Base-by-base conservation (phyloP, 2,113 vertebrate genomes). In the Typhlomys cinereus region DNA sequence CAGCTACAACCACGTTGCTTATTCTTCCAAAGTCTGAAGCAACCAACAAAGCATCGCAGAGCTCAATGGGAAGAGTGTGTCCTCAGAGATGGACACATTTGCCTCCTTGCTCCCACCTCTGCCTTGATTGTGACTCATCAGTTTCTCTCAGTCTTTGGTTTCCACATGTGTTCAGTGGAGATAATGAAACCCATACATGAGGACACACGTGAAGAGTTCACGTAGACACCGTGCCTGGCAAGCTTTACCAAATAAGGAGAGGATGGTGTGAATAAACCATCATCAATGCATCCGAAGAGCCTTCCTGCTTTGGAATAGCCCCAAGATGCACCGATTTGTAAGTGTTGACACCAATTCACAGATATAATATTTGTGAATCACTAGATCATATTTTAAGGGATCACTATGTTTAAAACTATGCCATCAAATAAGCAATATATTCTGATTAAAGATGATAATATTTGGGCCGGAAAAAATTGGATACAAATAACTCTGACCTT, bases 291-390 rank as follows among this genome's bases (percentile, higher is more conserved):
- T 85, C 4, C 62, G 39, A 71, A 94, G 39, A 21, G 4, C 14
- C 34, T 80, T 66, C 31, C 2, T 13, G 31, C 78, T 36, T 44
- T 44, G 10, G 39, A 62, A 81, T 62, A 41, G 39, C 41, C 78
- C 78, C 57, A 44, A 46, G 41, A 11, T 76, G 34, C 62, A 85
- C 18, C 17, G 31, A 52, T 73, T 76, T 20, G 67, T 73, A 48
- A 25, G 71, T 39, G 59, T 90, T 85, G 67, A 18, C 39, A 79
- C 79, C 57, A 41, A 64, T 80, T 91, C 21, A 39, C 52, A 52
- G 59, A n/a, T 41, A 78, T 92, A 84, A 52, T 93, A 48, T 80
- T 79, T 89, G 46, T 44, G n/a, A 9, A 4, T 75, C 81, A 54
- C 27, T 25, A 90, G 59, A 75, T 31, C 52, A 9, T 67, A 66